A percentile compares a stretch with the other conserved stretches of the same genome.
Evolutionary conservation across 1,140 invertebrate genomes (phyloP).

Genomic region (Stegodyphus dumicola): DNA sequence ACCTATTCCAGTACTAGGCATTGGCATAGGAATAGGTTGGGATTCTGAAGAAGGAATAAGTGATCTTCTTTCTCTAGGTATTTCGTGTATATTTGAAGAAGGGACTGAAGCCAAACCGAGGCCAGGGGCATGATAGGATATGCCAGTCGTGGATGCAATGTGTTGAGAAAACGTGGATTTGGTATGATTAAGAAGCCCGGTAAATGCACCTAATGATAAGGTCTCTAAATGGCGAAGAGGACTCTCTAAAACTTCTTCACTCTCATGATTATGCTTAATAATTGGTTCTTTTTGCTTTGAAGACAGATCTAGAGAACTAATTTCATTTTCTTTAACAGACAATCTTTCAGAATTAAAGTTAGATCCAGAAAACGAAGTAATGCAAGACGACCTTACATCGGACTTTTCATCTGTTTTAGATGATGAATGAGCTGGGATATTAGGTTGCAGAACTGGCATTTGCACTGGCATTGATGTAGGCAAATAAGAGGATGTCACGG

Average conservation of each 20-base stretch:
- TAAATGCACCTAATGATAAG: conserved; percentile 81
- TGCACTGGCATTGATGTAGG: conserved; percentile 24
- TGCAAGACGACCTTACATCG: conserved; percentile 8
- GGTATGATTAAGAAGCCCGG: conserved; percentile 44
- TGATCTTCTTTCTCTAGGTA: conserved; percentile 37
- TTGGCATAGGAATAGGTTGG: conserved; percentile 22
- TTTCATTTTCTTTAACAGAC: conserved; percentile 9
- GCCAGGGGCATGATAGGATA: conserved; percentile 65
- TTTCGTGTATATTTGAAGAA: conserved; percentile 16
- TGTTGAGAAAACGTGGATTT: conserved; percentile 47
- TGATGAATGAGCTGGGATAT: background rate
- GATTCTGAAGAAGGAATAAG: conserved; percentile 36
- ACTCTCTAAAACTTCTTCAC: conserved; percentile 70
- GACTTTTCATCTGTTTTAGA: conserved; percentile 33
- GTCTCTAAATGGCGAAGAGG: conserved; percentile 82
- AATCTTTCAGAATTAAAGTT: conserved; percentile 11
- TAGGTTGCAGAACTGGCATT: background rate
- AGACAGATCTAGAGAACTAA: conserved; percentile 41
- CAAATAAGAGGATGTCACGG: background rate
- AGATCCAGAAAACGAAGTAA: background rate
- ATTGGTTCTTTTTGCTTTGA: conserved; percentile 40
- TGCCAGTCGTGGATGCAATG: conserved; percentile 49
- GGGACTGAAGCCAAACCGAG: conserved; percentile 61
- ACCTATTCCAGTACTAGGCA: conserved; percentile 37
- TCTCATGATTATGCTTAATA: conserved; percentile 53